Base-by-base conservation (phyloP, 2,888 invertebrate species). In the Corythucha ciliata region DNA sequence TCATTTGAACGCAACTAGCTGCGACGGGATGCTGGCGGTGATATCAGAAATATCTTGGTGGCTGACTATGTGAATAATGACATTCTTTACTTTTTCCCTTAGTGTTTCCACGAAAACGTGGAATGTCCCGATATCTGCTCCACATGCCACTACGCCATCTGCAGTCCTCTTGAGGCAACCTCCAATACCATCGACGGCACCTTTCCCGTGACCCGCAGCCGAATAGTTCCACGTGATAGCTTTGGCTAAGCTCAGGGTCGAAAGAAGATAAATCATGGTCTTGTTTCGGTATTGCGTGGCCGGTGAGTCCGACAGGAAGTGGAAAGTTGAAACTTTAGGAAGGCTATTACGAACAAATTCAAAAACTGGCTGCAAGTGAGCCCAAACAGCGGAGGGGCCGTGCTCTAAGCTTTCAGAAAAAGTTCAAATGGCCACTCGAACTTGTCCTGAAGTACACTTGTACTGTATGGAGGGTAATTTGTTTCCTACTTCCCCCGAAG, bases 351-450 rank as follows among this genome's bases (percentile, higher is more conserved):
- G n/a, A n/a, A 57, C 20, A 36, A 50, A 48, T 25, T 58, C 18
- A 12, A 65, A 57, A 26, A 65, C 55, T 55, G 66, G 67, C 47
- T 58, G 48, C 29, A 69, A 53, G 57, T 68, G 67, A 29, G 63
- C 64, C 66, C 68, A 69, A 42, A 69, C 65, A 14, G 66, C 66
- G 39, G 61, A 58, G 29, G 67, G 64, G 41, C 62, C 61, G 61
- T 69, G 68, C 6, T 61, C 50, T 3, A 63, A 54, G 50, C 58
- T 60, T 51, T 63, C 51, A 8, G 65, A 67, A 3, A 69, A 49
- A 22, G 65, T 52, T 10, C 48, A 48, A 22, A 48, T 29, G 29
- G 29, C 29, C n/a, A n/a, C n/a, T n/a, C n/a, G n/a, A n/a, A n/a
- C n/a, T n/a, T n/a, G n/a, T n/a, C n/a, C n/a, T n/a, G n/a, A n/a